Base-by-base conservation (phyloP, 2,888 invertebrate species). In the Neocrepidodera transversa region DNA sequence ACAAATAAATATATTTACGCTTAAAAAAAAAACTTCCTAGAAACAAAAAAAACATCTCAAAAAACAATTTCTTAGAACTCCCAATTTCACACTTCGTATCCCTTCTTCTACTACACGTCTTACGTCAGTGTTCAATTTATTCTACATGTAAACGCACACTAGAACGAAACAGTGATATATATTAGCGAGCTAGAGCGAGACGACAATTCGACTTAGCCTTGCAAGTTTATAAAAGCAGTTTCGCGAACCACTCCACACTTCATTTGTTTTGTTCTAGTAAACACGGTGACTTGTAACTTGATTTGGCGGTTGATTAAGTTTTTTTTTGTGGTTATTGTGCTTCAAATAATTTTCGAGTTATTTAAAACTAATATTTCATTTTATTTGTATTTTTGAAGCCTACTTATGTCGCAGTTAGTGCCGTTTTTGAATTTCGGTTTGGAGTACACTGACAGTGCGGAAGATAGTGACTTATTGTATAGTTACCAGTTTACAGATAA, bases 381-480 rank as follows among this genome's bases (percentile, higher is more conserved):
- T 14, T 10, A n/a, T 32, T 18, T 32, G 32, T 48, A 8, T 17
- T 10, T 48, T 20, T 7, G 18, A 48, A 66, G 70, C 70, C 75
- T 74, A 82, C 83, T 82, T 81, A 86, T 86, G 86, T 85, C 85
- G 82, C 86, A 85, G 81, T 78, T 84, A 83, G 86, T 86, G 81
- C 86, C 86, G 62, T 84, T 81, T 69, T 71, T 77, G 58, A 78
- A 76, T 73, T 78, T 76, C 65, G 78, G 78, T 62, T 67, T 76
- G 59, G 77, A 78, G 53, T 75, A 71, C 52, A 72, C 68, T 38
- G 62, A 60, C 26, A 60, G 61, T 51, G 57, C 60, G 23, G 70
- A 67, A 30, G 73, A 71, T 43, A 68, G 68, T 66, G 73, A 76
- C 56, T 72, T 69, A 60, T 69, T 74, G 50, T 74, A 75, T 58